phyloP scores from a whole-genome alignment of 2,888 invertebrate species.

The Clitarchus hookeri region DNA sequence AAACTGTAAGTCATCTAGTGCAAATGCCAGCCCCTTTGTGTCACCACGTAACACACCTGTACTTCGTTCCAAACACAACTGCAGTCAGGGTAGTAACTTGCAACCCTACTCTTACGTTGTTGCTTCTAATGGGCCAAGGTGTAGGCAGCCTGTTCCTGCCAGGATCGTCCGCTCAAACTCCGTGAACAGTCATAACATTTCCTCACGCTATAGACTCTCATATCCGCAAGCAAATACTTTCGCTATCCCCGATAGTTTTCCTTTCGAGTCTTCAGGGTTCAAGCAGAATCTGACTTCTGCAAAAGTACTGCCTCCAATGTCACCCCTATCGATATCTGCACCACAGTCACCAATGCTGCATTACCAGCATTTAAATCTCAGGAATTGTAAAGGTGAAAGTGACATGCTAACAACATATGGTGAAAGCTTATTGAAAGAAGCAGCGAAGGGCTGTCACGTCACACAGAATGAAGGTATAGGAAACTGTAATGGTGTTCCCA shows the following conservation, averaged over 20 bases:
- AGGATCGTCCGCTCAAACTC: conserved; percentile 38
- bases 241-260: conserved; percentile 5
- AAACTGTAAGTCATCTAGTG: conserved; percentile 64
- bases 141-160: conserved; percentile 28
- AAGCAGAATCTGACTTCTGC: neutral
- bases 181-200: conserved; percentile 31
- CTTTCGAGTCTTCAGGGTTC: neutral
- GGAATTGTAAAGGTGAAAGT: neutral
- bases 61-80: conserved; percentile 55
- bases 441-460: neutral
- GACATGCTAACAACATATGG: neutral
- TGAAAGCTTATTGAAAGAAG: conserved; percentile 3
- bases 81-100: conserved; percentile 22
- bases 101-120: conserved; percentile 34
- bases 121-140: conserved; percentile 22
- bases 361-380: conserved; percentile 10
- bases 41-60: conserved; percentile 80
- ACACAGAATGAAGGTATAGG: neutral
- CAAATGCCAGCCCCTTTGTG: conserved; percentile 78
- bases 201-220: conserved; percentile 23
- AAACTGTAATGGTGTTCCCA: neutral
- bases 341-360: conserved; percentile 38
- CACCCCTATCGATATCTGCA: conserved; percentile 38
- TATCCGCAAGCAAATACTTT: conserved; percentile 27
- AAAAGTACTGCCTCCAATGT: conserved; percentile 23